phyloP scores from a whole-genome alignment of 2,113 vertebrate species.

The Leptobrachium leishanense region DNA sequence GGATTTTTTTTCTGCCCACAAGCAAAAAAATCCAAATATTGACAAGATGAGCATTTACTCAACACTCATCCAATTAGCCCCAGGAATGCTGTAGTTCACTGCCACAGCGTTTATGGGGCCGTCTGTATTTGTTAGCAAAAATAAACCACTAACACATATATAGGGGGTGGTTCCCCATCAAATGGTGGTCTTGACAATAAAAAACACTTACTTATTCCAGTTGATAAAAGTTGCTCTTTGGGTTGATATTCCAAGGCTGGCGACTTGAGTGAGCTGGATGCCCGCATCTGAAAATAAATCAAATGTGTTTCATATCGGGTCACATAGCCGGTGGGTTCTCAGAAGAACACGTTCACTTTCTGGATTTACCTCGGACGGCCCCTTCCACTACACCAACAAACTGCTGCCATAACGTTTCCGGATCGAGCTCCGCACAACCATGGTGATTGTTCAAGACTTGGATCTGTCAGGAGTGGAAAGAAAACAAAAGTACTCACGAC shows the following conservation, averaged over 20 bases:
- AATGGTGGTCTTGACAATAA: too few species aligned
- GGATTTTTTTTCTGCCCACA: too few species aligned
- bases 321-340: background rate
- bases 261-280: slow-evolving; percentile 81
- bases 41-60: too few species aligned
- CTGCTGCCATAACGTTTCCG: slow-evolving; percentile 82
- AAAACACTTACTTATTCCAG: slow-evolving; percentile 80
- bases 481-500: background rate
- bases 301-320: too few species aligned
- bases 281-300: slow-evolving; percentile 73
- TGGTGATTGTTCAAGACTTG: slow-evolving; percentile 72
- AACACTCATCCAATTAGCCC: too few species aligned
- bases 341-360: background rate
- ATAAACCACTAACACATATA: too few species aligned
- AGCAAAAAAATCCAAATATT: too few species aligned
- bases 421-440: slow-evolving; percentile 89
- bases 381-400: slow-evolving; percentile 84
- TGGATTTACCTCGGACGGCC: slow-evolving; percentile 80
- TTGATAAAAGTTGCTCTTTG: slow-evolving; percentile 91
- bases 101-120: too few species aligned
- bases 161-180: too few species aligned
- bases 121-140: too few species aligned
- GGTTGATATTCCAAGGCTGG: slow-evolving; percentile 88
- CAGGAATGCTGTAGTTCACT: too few species aligned
- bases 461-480: slow-evolving; percentile 68